Base-by-base conservation (phyloP, 1,140 invertebrate species). In the Tetramorium parvispinum region DNA sequence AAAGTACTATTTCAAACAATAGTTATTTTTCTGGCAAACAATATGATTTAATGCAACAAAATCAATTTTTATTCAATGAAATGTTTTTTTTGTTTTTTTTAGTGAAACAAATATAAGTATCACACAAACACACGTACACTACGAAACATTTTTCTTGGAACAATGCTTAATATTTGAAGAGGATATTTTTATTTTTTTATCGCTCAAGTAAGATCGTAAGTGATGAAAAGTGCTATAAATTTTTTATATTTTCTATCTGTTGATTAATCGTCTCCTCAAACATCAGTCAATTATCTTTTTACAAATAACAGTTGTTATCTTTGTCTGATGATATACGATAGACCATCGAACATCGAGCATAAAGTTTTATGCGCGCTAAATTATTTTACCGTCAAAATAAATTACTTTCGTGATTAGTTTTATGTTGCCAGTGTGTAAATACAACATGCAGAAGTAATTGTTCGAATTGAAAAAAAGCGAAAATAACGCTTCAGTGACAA, bases 301-400 rank as follows among this genome's bases (percentile, higher is more conserved):
- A 68, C 65, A 68, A 65, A 65, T 46, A 78, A 65, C 24, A 49
- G 32, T 65, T 78, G 16, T 76, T 76, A 65, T 32, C n/a, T 21
- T 37, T n/a, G 32, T 16, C 32, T 6, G 40, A 63, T 78, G 27
- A 46, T 53, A 63, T 77, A 77, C 18, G 55, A 43, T 18, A 46
- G 40, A 77, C 37, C 53, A 43, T 76, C 37, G 73, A 78, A 40
- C 75, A 61, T 43, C 40, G 18, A 10, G 37, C 40, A 65, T 78
- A 65, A 27, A 32, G 43, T 32, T 63, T 78, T 46, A 65, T 21
- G 18, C 2, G 21, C 18, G 24, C 16, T 59, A 78, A 78, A 49
- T 78, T 78, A 46, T 78, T 65, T 18, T 37, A 32, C 10, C 40
- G 43, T 49, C 18, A 49, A 16, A 78, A 65, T 46, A 78, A 78